Conservation (phyloP, 2,113 vertebrate genomes). For the Halichoerus grypus region DNA sequence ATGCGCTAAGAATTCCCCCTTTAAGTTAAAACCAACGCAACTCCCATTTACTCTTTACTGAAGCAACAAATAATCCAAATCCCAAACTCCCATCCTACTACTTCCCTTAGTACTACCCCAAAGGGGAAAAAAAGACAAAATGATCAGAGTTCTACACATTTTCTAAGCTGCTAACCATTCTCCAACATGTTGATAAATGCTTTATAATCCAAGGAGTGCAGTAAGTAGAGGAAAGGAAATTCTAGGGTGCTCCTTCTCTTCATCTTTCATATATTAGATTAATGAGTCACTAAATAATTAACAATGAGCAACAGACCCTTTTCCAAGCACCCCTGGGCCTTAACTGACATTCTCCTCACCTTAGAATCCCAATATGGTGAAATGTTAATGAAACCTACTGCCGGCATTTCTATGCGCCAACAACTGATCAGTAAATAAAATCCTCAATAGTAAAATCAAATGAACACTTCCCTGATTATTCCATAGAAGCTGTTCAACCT, state of each 20-base stretch:
- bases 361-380: neutral
- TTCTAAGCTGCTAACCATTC: neutral
- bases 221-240: neutral
- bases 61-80: neutral
- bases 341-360: neutral
- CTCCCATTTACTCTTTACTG: neutral
- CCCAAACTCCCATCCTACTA: neutral
- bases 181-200: neutral
- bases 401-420: neutral
- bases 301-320: neutral
- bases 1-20: neutral
- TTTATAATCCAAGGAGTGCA: neutral
- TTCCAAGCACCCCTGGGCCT: neutral
- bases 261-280: neutral
- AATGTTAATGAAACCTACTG: constrained; percentile 11
- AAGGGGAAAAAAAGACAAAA: neutral
- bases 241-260: neutral
- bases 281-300: neutral
- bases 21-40: neutral
- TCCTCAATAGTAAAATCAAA: constrained; percentile 59
- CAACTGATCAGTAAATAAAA: neutral
- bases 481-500: constrained; percentile 65
- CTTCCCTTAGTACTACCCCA: neutral
- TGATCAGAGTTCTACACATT: neutral
- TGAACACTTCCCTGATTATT: constrained; percentile 68